phyloP scores from a whole-genome alignment of 2,113 vertebrate genomes.

The Hippocampus mohnikei region DNA sequence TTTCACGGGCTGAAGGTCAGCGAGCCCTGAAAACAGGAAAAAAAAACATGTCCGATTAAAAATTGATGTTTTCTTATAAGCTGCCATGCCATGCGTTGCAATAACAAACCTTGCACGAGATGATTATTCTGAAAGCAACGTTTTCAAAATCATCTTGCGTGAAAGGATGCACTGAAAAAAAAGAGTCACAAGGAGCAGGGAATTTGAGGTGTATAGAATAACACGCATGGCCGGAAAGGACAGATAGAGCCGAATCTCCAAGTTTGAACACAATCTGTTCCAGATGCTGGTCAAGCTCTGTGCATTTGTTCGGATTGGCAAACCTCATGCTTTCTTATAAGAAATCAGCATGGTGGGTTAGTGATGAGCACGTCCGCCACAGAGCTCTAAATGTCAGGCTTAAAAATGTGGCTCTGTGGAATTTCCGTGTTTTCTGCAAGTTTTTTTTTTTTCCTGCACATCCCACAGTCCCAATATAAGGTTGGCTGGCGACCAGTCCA shows the following conservation, averaged over 20 bases:
- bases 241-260: not conserved
- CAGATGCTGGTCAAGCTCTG: not conserved
- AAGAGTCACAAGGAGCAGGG: not conserved
- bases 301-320: not conserved
- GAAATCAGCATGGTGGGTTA: not conserved
- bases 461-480: no score
- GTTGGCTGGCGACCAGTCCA: not conserved
- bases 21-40: constrained; percentile 29
- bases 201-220: constrained; percentile 6
- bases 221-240: constrained; percentile 1
- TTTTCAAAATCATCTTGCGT: constrained; percentile 19
- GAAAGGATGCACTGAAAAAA: constrained; percentile 16
- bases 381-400: not conserved
- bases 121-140: constrained; percentile 47
- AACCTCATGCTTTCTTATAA: not conserved
- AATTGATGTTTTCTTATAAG: constrained; percentile 76
- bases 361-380: no score
- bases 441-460: no score
- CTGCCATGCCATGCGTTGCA: constrained; percentile 52
- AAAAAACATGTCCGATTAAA: constrained; percentile 68
- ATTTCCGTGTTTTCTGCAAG: no score
- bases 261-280: not conserved
- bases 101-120: constrained; percentile 45
- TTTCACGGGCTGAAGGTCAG: constrained; percentile 76
- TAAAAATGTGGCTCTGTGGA: not conserved